Percentiles rank a stretch among this genome's conserved stretches.
These are phyloP conservation scores for Panthera tigris DNA, from an alignment of 2,113 vertebrate species.

Conservation along the genomic window DNA sequence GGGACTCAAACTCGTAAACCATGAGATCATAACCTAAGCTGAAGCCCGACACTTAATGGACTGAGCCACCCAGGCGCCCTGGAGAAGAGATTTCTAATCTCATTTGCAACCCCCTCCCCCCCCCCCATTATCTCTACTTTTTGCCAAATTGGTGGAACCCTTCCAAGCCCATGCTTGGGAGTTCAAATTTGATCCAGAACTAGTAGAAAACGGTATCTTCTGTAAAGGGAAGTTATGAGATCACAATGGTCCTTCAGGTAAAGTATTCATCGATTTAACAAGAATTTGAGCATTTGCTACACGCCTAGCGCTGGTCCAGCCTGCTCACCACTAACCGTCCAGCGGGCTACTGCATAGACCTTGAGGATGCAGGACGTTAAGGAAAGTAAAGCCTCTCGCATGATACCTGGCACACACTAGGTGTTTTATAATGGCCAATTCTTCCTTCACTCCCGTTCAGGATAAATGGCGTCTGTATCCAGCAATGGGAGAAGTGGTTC, in stretches of 20 bases:
- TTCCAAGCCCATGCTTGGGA: background rate
- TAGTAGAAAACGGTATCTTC: background rate
- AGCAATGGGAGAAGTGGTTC: background rate
- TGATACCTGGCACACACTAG: background rate
- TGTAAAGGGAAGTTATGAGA: background rate
- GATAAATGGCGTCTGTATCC: background rate
- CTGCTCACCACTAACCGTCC: no score
- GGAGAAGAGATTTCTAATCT: background rate
- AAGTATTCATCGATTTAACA: background rate
- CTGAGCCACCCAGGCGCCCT: no score
- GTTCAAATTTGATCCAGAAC: background rate
- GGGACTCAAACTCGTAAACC: no score
- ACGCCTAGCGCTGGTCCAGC: no score
- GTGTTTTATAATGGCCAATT: background rate
- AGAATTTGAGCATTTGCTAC: background rate
- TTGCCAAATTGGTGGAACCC: background rate
- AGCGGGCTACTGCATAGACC: background rate
- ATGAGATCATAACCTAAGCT: no score
- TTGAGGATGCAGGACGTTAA: background rate
- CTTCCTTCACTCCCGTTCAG: background rate
- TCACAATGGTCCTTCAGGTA: background rate
- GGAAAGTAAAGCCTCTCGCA: background rate
- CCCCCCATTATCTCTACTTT: background rate
- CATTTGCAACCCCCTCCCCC: background rate
- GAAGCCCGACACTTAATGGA: no score